Evolutionary conservation across 1,140 invertebrate species (phyloP).

Genomic region (Venturia canescens): DNA sequence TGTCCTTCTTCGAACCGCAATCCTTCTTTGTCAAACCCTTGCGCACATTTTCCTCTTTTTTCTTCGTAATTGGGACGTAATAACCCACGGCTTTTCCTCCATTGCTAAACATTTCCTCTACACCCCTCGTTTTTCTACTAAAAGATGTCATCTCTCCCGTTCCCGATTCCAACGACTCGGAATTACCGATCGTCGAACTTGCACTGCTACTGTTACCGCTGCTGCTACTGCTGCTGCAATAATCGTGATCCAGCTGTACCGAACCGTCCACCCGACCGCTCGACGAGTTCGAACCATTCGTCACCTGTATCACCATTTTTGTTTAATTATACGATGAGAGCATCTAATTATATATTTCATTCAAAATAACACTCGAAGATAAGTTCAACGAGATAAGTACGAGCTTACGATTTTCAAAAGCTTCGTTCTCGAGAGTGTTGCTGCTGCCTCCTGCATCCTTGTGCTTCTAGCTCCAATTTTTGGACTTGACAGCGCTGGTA

Average conservation of each 20-base stretch:
- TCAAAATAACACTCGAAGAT: neutral
- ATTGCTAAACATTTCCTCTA: neutral
- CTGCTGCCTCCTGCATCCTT: conserved; percentile 69
- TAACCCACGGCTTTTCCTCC: conserved; percentile 11
- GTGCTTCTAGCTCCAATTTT: conserved; percentile 62
- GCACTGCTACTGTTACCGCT: neutral
- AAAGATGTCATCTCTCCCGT: conserved; percentile 32
- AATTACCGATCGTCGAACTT: conserved; percentile 49
- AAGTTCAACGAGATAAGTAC: neutral
- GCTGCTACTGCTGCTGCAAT: conserved; percentile 70
- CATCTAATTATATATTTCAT: neutral
- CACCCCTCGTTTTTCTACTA: neutral
- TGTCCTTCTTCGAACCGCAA: conserved; percentile 71
- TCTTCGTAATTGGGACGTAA: conserved; percentile 43
- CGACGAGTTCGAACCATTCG: conserved; percentile 47
- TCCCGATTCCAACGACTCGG: conserved; percentile 15
- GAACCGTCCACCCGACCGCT: conserved; percentile 57
- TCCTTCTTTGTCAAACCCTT: conserved; percentile 46
- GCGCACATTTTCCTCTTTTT: conserved; percentile 21
- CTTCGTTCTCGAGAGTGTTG: conserved; percentile 68
- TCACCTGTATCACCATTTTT: no score
- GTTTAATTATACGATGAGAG: neutral
- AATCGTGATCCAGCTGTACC: conserved; percentile 77
- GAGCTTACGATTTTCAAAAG: conserved; percentile 66
- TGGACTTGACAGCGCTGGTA: conserved; percentile 72